phyloP scores from a whole-genome alignment of 1,140 invertebrate species.

The Rhizoglyphus robini region DNA sequence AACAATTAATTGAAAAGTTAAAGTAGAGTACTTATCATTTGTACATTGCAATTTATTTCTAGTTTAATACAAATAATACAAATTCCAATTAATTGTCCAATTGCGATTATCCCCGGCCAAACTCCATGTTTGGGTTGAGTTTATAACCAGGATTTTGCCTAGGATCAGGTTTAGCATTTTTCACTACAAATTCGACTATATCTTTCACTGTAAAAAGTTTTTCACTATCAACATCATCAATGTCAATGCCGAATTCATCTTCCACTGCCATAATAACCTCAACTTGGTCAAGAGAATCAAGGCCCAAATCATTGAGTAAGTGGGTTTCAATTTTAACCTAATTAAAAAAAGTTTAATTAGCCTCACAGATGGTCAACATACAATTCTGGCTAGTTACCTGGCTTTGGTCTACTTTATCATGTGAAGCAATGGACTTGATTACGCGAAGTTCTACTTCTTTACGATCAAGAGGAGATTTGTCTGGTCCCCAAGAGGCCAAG shows the following conservation, averaged over 20 bases:
- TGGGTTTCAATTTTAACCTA: slow-evolving; percentile 78
- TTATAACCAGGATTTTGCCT: background rate
- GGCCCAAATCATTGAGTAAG: slow-evolving; percentile 89
- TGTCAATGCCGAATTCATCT: slow-evolving; percentile 98
- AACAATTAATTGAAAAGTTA: no score
- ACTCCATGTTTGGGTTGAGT: background rate
- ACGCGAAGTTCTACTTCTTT: slow-evolving; percentile 21
- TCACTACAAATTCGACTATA: background rate
- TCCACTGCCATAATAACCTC: slow-evolving; percentile 99
- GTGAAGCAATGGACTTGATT: background rate
- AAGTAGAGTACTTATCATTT: no score
- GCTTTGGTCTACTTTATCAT: slow-evolving; percentile 19
- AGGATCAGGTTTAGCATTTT: background rate
- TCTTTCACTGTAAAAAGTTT: slow-evolving; percentile 40
- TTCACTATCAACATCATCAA: slow-evolving; percentile 91
- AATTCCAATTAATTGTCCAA: no score
- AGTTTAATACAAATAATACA: no score
- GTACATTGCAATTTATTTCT: no score
- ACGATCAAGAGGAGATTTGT: background rate
- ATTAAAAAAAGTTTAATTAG: slow-evolving; percentile 27
- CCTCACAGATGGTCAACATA: background rate
- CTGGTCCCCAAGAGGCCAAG: slow-evolving; percentile 1
- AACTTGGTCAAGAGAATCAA: slow-evolving; percentile 95
- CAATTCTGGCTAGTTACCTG: background rate
- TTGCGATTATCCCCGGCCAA: background rate